Percentiles rank a stretch among this genome's conserved stretches.
Conservation (phyloP, 2,797 vertebrate species). For the Enteromius anoplus region DNA sequence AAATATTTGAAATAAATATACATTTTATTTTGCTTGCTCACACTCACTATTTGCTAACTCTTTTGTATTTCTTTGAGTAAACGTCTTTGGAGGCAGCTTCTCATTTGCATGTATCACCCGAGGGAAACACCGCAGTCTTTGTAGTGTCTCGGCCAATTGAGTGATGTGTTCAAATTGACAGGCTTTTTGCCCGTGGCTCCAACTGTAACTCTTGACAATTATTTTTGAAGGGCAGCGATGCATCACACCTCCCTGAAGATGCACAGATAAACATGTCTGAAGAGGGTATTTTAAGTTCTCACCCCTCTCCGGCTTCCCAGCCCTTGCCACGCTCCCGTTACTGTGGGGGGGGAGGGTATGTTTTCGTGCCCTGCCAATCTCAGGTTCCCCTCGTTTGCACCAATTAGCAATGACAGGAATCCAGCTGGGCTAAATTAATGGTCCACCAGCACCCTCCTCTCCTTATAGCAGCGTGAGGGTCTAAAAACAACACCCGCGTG, state of each 20-base stretch:
- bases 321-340: conserved; percentile 31
- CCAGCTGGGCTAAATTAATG: conserved; percentile 61
- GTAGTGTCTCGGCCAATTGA: not conserved
- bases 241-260: conserved; percentile 13
- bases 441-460: conserved; percentile 36
- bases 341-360: conserved; percentile 26
- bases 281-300: conserved; percentile 26
- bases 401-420: conserved; percentile 58
- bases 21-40: not conserved
- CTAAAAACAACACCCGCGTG: conserved; percentile 58
- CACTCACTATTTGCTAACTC: not conserved
- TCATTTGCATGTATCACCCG: not conserved
- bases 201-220: conserved; percentile 33
- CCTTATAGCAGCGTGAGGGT: conserved; percentile 43
- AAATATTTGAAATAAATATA: not conserved
- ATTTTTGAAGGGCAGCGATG: not conserved
- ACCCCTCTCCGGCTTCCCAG: conserved; percentile 7
- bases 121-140: not conserved
- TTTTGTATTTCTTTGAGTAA: conserved; percentile 1
- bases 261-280: conserved; percentile 31
- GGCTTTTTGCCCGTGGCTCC: conserved; percentile 29
- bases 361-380: conserved; percentile 55
- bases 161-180: not conserved
- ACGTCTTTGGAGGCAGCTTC: not conserved
- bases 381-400: conserved; percentile 52